phyloP scores from a whole-genome alignment of 2,888 invertebrate genomes.

The Torymus texanus region DNA sequence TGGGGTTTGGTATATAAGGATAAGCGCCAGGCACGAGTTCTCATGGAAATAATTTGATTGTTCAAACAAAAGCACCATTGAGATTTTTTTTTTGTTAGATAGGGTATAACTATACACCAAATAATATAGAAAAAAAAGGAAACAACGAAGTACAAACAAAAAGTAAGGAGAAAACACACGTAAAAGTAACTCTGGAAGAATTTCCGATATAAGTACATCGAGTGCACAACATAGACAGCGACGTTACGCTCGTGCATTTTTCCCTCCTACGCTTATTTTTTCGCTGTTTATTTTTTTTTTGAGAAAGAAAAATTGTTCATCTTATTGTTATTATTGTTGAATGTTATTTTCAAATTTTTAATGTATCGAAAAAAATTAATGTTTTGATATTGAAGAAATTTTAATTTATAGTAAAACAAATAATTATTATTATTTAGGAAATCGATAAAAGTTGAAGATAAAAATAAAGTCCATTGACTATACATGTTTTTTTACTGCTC shows the following conservation, averaged over 20 bases:
- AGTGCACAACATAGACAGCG: slow-evolving; percentile 50
- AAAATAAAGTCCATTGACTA: too few relatives aligned
- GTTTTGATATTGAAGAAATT: too few relatives aligned
- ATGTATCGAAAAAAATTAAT: too few relatives aligned
- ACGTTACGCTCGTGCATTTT: slow-evolving; percentile 20
- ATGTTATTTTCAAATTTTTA: too few relatives aligned
- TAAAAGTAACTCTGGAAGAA: slow-evolving; percentile 5
- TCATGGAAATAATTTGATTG: slow-evolving; percentile 19
- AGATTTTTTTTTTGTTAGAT: neutral
- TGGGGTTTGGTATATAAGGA: neutral
- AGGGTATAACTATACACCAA: slow-evolving; percentile 34
- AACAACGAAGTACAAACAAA: slow-evolving; percentile 29
- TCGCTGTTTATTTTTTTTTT: slow-evolving; percentile 42
- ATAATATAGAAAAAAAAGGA: slow-evolving; percentile 18
- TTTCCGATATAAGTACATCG: slow-evolving; percentile 40
- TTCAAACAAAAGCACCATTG: slow-evolving; percentile 16
- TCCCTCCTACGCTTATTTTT: neutral
- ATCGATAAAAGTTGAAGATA: too few relatives aligned
- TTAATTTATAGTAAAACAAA: too few relatives aligned
- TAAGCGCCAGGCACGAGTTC: slow-evolving; percentile 53
- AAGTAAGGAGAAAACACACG: slow-evolving; percentile 27
- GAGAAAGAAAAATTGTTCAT: too few relatives aligned
- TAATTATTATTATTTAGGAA: too few relatives aligned
- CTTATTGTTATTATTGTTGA: too few relatives aligned
- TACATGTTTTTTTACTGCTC: too few relatives aligned